phyloP scores from a whole-genome alignment of 1,140 invertebrate genomes.

The Drosophila parabipectinata region DNA sequence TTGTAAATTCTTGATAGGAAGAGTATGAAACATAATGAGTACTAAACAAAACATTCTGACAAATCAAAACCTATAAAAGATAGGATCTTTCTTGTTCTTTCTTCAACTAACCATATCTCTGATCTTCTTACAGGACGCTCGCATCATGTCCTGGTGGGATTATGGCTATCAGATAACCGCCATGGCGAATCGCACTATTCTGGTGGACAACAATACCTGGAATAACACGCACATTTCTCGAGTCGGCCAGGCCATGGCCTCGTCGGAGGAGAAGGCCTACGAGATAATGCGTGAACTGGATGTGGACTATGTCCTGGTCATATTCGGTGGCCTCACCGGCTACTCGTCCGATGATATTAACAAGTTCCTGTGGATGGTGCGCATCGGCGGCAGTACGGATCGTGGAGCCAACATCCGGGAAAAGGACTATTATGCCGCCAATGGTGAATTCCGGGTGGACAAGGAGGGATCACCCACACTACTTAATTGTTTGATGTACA shows the following conservation, averaged over 20 bases:
- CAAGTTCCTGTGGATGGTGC: slow-evolving; percentile 99
- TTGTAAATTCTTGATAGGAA: slow-evolving; percentile 75
- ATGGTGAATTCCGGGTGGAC: slow-evolving; percentile 97
- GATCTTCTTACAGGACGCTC: slow-evolving; percentile 88
- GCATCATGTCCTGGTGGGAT: slow-evolving; percentile 99
- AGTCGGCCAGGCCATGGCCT: slow-evolving; percentile 99
- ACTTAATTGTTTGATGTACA: slow-evolving; percentile 97
- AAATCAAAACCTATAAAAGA: not conserved
- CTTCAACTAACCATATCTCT: not conserved
- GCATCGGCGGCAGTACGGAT: slow-evolving; percentile 98
- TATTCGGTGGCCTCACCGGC: slow-evolving; percentile 98
- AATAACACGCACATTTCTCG: slow-evolving; percentile 99
- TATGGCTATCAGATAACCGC: slow-evolving; percentile 99
- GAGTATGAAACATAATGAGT: slow-evolving; percentile 82
- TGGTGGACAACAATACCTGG: slow-evolving; percentile 99
- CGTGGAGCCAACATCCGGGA: slow-evolving; percentile 97
- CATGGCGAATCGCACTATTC: slow-evolving; percentile 98
- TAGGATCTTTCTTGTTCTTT: not conserved
- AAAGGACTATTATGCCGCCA: slow-evolving; percentile 97
- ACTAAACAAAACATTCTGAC: slow-evolving; percentile 63
- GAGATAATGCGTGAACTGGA: slow-evolving; percentile 98
- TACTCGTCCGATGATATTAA: slow-evolving; percentile 99
- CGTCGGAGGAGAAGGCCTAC: slow-evolving; percentile 97
- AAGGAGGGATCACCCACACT: slow-evolving; percentile 93
- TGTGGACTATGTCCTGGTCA: slow-evolving; percentile 98